A percentile compares a stretch with the other conserved stretches of the same genome.
These are phyloP conservation scores for Hypolimnas misippus DNA, from an alignment of 2,888 invertebrate genomes.

Conservation along the genomic window DNA sequence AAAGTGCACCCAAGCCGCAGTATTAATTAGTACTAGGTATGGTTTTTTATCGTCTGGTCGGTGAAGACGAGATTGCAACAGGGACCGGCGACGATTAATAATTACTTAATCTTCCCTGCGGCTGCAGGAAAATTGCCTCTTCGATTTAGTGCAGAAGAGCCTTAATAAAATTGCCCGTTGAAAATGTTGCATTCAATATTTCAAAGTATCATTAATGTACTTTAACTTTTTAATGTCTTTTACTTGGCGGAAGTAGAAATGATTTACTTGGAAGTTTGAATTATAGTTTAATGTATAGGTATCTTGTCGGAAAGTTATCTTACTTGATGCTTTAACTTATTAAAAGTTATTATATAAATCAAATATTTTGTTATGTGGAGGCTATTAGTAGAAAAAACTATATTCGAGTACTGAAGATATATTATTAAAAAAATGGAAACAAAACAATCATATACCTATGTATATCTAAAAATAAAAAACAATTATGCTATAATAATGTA, in stretches of 20 bases:
- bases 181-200: constrained; percentile 10
- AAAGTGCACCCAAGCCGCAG: constrained; percentile 49
- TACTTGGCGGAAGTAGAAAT: neutral
- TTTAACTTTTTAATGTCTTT: neutral
- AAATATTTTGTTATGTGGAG: too few relatives aligned
- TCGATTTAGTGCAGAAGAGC: constrained; percentile 34
- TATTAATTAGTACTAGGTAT: constrained; percentile 59
- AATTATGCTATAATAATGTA: too few relatives aligned
- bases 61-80: constrained; percentile 51
- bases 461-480: too few relatives aligned
- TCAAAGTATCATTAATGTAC: constrained; percentile 7
- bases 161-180: constrained; percentile 24
- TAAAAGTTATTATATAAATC: too few relatives aligned
- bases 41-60: constrained; percentile 61
- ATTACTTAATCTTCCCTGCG: constrained; percentile 64
- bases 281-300: neutral
- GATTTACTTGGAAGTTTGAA: neutral
- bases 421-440: too few relatives aligned
- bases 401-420: too few relatives aligned
- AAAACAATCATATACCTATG: too few relatives aligned
- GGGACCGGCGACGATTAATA: constrained; percentile 61
- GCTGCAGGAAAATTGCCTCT: constrained; percentile 58
- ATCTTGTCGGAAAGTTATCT: neutral
- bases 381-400: too few relatives aligned
- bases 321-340: too few relatives aligned